Percentiles rank a stretch among this genome's conserved stretches.
Evolutionary conservation across 1,140 invertebrate genomes (phyloP).

Genomic region (Drosophila albomicans): DNA sequence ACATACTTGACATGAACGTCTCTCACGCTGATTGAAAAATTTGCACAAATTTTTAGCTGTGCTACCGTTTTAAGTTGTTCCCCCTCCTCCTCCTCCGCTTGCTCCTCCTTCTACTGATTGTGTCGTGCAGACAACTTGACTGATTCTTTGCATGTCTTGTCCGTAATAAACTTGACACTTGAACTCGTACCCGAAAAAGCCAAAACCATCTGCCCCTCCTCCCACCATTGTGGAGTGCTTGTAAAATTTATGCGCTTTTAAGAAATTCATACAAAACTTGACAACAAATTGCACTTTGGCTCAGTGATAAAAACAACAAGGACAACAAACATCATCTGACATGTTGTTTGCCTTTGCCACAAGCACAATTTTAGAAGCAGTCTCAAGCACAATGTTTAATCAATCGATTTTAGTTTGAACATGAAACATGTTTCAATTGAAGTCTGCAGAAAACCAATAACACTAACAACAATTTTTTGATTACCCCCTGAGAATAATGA

Average conservation of each 20-base stretch:
- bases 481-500: no score
- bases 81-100: background rate
- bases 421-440: conserved; percentile 34
- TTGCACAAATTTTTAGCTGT: conserved; percentile 64
- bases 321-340: conserved; percentile 28
- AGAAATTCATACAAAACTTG: conserved; percentile 72
- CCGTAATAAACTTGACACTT: conserved; percentile 65
- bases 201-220: background rate
- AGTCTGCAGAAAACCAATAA: background rate
- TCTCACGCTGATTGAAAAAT: conserved; percentile 68
- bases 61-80: conserved; percentile 44
- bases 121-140: conserved; percentile 34
- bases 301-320: conserved; percentile 36
- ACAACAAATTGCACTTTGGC: conserved; percentile 79
- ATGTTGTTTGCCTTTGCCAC: background rate
- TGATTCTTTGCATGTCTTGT: conserved; percentile 42
- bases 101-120: no score
- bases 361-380: background rate
- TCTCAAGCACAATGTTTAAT: background rate
- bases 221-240: conserved; percentile 17
- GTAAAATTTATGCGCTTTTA: conserved; percentile 69
- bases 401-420: conserved; percentile 22
- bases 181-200: conserved; percentile 5
- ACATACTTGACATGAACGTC: conserved; percentile 18
- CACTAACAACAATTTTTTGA: background rate